Evolutionary conservation across 1,140 invertebrate genomes (phyloP).

Genomic region (Nebria ingens): DNA sequence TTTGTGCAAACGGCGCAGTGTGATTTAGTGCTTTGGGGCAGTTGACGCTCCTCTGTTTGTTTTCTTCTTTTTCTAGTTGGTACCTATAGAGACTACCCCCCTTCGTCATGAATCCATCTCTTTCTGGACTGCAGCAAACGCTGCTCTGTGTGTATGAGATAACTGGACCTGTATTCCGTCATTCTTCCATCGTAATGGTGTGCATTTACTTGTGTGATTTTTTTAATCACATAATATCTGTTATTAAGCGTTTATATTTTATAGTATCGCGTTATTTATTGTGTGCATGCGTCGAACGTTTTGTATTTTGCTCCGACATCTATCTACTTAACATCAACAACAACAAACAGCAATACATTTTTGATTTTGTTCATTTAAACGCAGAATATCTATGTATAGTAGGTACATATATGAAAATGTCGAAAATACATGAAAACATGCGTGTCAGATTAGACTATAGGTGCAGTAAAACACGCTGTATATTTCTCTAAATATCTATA

Average conservation of each 20-base stretch:
- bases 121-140: background rate
- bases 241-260: slow-evolving; percentile 7
- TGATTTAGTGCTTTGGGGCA: background rate
- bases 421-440: too few relatives aligned
- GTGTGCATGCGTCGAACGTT: background rate
- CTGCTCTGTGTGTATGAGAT: background rate
- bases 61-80: too few relatives aligned
- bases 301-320: background rate
- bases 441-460: too few relatives aligned
- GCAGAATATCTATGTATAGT: too few relatives aligned
- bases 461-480: too few relatives aligned
- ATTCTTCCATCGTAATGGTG: background rate
- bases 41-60: background rate
- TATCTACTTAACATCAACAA: too few relatives aligned
- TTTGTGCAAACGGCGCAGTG: background rate
- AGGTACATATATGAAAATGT: too few relatives aligned
- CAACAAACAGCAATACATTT: too few relatives aligned
- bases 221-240: slow-evolving; percentile 9
- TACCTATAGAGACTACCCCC: too few relatives aligned
- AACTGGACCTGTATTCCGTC: background rate
- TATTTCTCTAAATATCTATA: too few relatives aligned
- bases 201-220: slow-evolving; percentile 8
- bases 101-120: background rate
- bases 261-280: slow-evolving; percentile 6
- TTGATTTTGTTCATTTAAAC: too few relatives aligned